Base-by-base conservation (phyloP, 2,888 invertebrate genomes). In the Nomada fucata region DNA sequence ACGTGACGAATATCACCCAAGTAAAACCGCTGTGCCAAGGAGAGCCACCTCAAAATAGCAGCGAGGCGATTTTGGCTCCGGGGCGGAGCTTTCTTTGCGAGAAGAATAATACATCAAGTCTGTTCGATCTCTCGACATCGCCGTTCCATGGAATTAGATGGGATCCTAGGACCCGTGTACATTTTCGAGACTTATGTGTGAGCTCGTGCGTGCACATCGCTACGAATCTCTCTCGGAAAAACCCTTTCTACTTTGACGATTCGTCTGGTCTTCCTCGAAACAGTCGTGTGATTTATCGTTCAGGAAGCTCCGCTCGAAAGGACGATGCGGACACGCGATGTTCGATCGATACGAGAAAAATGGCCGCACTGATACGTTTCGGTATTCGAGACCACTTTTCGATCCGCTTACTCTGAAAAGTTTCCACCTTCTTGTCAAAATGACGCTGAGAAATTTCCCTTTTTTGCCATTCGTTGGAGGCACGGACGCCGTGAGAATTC, bases 131-230 rank as follows among this genome's bases (percentile, higher is more conserved):
- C 72, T 29, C 69, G 68, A n/a, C 76, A 53, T 65, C 36, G 29
- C 18, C 60, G 65, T 68, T 76, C 63, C 74, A 60, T 68, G 71
- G 71, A 83, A 83, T 83, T 78, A 82, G 74, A 83, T 82, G 59
- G 52, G 50, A 74, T 76, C 18, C 36, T 1, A 11, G 13, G 18
- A 23, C 26, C 36, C 23, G 57, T 57, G 26, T 59, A 52, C 20
- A 20, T 53, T 50, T 15, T 23, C 47, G 0, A 23, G 13, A 20
- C 5, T 15, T 5, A 26, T 2, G 36, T 20, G 44, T 50, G n/a
- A 10, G 26, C 9, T 15, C 29, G 57, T 26, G 57, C 57, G 63
- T 42, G 20, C 42, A 26, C 53, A 63, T 23, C 53, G 7, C 18
- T 60, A 10, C 26, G 18, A 44, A 61, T 74, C 20, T 29, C 42